A percentile compares a stretch with the other conserved stretches of the same genome.
phyloP scores from a whole-genome alignment of 2,113 vertebrate genomes.

The Cyanistes caeruleus region DNA sequence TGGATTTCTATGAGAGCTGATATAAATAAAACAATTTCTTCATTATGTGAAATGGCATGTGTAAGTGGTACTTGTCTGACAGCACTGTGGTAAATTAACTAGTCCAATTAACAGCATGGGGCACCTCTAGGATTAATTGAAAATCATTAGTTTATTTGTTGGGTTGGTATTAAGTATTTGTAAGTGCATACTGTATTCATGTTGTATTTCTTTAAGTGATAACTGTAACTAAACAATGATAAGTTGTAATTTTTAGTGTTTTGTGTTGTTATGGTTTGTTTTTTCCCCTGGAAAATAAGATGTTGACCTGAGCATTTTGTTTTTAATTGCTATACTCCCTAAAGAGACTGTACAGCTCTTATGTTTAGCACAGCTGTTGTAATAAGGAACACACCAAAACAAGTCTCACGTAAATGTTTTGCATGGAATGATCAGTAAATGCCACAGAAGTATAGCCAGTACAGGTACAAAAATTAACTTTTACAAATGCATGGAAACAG shows the following conservation, averaged over 20 bases:
- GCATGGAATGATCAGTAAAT: not conserved
- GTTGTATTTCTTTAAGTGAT: not conserved
- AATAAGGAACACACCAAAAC: not conserved
- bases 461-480: not conserved
- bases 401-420: not conserved
- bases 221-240: not conserved
- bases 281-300: not conserved
- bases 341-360: not conserved
- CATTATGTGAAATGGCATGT: not conserved
- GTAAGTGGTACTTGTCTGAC: not conserved
- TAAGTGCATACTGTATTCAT: not conserved
- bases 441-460: not conserved
- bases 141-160: conserved; percentile 6
- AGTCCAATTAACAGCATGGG: not conserved
- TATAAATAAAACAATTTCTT: conserved; percentile 1
- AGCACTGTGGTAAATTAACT: not conserved
- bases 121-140: not conserved
- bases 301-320: not conserved
- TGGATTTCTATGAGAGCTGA: not conserved
- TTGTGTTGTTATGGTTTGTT: not conserved
- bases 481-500: not conserved
- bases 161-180: not conserved
- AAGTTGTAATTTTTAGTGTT: not conserved
- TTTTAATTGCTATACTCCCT: not conserved
- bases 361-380: not conserved